Base-by-base conservation (phyloP, 2,797 vertebrate species). In the Rhabdomys pumilio region DNA sequence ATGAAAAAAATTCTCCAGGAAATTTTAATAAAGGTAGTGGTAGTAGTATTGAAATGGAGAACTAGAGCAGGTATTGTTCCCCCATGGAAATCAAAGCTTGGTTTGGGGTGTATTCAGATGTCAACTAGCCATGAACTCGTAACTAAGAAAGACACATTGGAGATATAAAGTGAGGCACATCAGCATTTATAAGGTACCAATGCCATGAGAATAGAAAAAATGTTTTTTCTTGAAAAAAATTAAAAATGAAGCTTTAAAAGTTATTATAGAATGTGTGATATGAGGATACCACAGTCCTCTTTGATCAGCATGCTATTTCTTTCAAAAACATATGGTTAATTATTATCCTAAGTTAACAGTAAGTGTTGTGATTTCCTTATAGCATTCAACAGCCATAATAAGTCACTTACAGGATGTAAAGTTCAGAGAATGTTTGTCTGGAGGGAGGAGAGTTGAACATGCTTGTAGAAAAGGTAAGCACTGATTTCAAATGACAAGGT, bases 311-410 rank as follows among this genome's bases (percentile, higher is more conserved):
- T 75, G 38, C 3, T 57, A 75, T 57, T 88, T 75, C 53, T 88
- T 88, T 55, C 57, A 75, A 55, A 87, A 34, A 41, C 14, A 44
- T 75, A 50, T 29, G 44, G 73, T 77, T 89, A 65, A 90, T 80
- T 75, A 90, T 75, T 85, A 61, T 84, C 34, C 53, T 90, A 53
- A 63, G 29, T 41, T 75, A 79, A 10, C 90, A 91, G 76, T 67
- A 88, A 76, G n/a, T 89, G 38, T 47, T 94, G 26, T 89, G 22
- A 91, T 83, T 77, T 96, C 84, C 73, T 89, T 55, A 61, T 89
- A 92, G n/a, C 17, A 79, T 89, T 92, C 63, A 89, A 26, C 72
- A 92, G 31, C 19, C 22, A 77, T 94, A 79, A 84, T 91, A 72
- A 61, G 41, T 29, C 2, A 72, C 34, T 41, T 57, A 91, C 57